Conservation (phyloP, 2,113 vertebrate species). For the Cyphomyrus plagiostoma region DNA sequence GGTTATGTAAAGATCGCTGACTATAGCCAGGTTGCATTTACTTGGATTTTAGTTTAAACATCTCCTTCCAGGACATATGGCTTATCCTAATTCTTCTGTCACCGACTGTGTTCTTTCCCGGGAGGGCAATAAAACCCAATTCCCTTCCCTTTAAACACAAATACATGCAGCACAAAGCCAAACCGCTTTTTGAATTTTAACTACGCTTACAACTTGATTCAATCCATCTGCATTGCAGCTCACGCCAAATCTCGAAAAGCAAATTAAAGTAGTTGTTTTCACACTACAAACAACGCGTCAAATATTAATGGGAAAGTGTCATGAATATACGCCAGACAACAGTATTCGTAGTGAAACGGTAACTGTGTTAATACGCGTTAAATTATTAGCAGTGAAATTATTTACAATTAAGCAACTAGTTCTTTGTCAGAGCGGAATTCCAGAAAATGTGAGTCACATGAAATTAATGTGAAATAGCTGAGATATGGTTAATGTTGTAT, state of each 20-base stretch:
- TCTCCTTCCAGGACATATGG: not conserved
- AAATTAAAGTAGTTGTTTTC: not conserved
- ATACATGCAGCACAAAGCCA: not conserved
- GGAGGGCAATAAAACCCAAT: not conserved
- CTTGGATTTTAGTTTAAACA: not conserved
- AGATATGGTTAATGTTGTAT: not conserved
- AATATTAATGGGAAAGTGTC: not conserved
- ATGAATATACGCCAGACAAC: not conserved
- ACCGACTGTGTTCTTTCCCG: not conserved
- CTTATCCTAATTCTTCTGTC: not conserved
- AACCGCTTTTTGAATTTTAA: not conserved
- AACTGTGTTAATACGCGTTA: not conserved
- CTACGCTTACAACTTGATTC: not conserved
- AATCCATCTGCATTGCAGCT: not conserved
- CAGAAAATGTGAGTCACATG: not conserved
- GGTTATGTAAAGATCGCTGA: constrained; percentile 1
- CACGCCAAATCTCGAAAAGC: not conserved
- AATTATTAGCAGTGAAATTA: not conserved
- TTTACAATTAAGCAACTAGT: not conserved
- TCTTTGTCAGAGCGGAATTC: not conserved
- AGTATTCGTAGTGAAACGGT: not conserved
- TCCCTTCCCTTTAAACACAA: not conserved
- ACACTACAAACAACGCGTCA: not conserved
- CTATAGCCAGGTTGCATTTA: not conserved
- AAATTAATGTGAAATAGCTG: not conserved